Evolutionary conservation across 2,797 vertebrate genomes (phyloP).

Genomic region (Corythornis leucogaster): DNA sequence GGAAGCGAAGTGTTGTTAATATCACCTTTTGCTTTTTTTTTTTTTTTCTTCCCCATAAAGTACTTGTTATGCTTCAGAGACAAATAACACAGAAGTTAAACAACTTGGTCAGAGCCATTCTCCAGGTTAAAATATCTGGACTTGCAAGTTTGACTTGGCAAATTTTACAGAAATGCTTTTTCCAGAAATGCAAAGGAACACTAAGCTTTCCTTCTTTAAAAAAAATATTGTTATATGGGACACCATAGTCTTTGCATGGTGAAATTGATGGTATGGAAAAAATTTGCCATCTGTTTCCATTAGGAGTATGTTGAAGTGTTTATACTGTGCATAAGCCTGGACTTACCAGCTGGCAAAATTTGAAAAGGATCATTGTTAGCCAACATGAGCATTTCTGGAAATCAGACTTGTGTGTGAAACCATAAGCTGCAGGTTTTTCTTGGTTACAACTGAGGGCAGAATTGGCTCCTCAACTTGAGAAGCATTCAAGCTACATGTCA

Average conservation of each 20-base stretch:
- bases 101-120: not conserved
- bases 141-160: conserved; percentile 36
- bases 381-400: conserved; percentile 14
- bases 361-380: conserved; percentile 30
- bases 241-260: not conserved
- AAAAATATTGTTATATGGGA: not conserved
- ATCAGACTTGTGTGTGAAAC: conserved; percentile 13
- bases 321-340: not conserved
- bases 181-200: conserved; percentile 33
- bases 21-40: not conserved
- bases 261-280: not conserved
- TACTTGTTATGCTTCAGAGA: not conserved
- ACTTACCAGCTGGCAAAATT: conserved; percentile 11
- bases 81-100: not conserved
- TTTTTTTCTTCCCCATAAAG: not conserved
- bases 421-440: not conserved
- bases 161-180: conserved; percentile 38
- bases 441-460: not conserved
- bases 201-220: not conserved
- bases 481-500: not conserved
- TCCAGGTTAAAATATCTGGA: conserved; percentile 15
- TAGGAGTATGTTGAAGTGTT: not conserved
- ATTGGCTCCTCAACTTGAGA: not conserved
- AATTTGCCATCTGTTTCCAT: not conserved
- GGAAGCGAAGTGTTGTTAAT: conserved; percentile 30